phyloP scores from a whole-genome alignment of 23 tunicate species.

The Ciona savignyi region DNA sequence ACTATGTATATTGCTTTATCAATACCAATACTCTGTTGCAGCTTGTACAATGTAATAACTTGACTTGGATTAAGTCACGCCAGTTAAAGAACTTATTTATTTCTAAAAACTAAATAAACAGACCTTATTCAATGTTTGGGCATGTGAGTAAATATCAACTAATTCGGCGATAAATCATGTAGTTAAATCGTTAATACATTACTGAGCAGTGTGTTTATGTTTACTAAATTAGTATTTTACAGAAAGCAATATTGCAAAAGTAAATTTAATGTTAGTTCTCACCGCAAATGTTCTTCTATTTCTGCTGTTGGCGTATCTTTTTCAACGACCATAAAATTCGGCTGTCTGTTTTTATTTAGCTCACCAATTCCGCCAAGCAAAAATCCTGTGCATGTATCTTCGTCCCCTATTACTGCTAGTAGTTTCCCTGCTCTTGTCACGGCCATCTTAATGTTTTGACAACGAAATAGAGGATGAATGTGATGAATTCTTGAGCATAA shows the following conservation, averaged over 20 bases:
- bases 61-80: too few species aligned
- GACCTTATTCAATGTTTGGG: too few species aligned
- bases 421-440: slow-evolving; percentile 55
- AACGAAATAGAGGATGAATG: background rate
- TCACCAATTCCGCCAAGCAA: slow-evolving; percentile 99
- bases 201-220: too few species aligned
- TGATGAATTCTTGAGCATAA: background rate
- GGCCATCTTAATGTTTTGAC: slow-evolving; percentile 15
- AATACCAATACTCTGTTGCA: background rate
- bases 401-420: slow-evolving; percentile 97
- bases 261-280: slow-evolving; percentile 2
- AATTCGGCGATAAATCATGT: too few species aligned
- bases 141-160: too few species aligned
- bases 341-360: slow-evolving; percentile 80
- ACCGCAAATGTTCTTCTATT: slow-evolving; percentile 81
- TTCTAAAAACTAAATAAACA: too few species aligned
- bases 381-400: slow-evolving; percentile 98
- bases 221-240: too few species aligned
- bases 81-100: too few species aligned
- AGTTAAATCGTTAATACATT: too few species aligned
- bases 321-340: slow-evolving; percentile 93
- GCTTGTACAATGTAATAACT: too few species aligned
- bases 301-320: slow-evolving; percentile 83
- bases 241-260: too few species aligned
- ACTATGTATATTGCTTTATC: too few species aligned